Conservation (phyloP, 2,113 vertebrate species). For the Potamarius usumacintae region DNA sequence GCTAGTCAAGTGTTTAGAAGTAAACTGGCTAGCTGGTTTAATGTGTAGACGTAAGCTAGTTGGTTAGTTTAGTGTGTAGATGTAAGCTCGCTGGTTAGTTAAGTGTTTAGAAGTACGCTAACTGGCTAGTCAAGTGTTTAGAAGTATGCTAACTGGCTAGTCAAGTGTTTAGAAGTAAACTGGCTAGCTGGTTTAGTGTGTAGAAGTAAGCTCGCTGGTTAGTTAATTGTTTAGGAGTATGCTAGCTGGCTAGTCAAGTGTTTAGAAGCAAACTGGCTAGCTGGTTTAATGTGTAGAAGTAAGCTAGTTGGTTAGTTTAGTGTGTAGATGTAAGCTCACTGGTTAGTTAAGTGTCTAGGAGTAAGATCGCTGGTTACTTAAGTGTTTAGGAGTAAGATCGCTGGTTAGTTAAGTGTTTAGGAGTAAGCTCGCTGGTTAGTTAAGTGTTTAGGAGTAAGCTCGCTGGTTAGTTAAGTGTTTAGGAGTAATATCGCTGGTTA, state of each 20-base stretch:
- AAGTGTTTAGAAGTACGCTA: background rate
- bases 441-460: background rate
- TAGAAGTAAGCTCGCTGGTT: background rate
- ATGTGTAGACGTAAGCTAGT: background rate
- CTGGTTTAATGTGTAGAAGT: background rate
- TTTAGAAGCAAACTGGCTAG: background rate
- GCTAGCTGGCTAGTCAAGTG: no score
- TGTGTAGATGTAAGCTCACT: background rate
- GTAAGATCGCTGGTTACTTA: background rate
- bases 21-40: background rate
- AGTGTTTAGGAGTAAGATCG: background rate
- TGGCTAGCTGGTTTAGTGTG: accelerated
- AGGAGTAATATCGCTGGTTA: background rate
- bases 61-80: background rate
- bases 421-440: no score
- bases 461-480: background rate
- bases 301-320: background rate
- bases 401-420: no score
- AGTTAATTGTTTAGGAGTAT: no score
- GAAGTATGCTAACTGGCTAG: background rate
- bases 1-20: background rate
- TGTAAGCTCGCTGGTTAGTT: background rate
- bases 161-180: background rate
- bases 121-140: background rate
- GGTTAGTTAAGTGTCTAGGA: background rate